These are phyloP conservation scores for Muscicapa striata DNA, from an alignment of 2,797 vertebrate species.

Conservation along the genomic window DNA sequence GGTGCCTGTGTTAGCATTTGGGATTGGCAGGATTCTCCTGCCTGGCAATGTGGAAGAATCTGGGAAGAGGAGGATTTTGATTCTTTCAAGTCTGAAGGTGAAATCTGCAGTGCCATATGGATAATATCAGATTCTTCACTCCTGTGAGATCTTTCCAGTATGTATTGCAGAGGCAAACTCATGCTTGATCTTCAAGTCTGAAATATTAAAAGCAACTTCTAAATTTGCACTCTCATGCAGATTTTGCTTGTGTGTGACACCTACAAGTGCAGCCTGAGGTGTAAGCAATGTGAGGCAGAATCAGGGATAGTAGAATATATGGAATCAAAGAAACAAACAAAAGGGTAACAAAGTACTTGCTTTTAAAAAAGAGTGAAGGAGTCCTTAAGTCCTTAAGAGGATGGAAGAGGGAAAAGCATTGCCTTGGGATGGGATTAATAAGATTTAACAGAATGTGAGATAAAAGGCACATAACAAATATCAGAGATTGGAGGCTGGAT, in stretches of 20 bases:
- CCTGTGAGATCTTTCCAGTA: slow-evolving; percentile 3
- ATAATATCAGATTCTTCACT: slow-evolving; percentile 33
- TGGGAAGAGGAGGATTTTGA: slow-evolving; percentile 1
- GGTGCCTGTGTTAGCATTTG: slow-evolving; percentile 4
- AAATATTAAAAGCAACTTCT: slow-evolving; percentile 1
- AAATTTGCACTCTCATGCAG: background rate
- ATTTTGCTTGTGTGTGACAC: background rate
- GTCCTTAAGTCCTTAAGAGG: background rate
- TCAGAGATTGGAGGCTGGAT: background rate
- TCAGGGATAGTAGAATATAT: background rate
- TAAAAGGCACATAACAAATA: background rate
- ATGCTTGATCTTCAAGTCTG: slow-evolving; percentile 3
- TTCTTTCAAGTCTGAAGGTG: slow-evolving; percentile 47
- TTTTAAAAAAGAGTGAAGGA: too few relatives aligned
- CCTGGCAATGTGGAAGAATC: background rate
- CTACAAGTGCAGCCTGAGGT: background rate
- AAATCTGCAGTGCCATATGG: slow-evolving; percentile 62
- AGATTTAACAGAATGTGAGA: background rate
- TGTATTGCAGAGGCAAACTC: background rate
- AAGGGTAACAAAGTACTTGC: background rate
- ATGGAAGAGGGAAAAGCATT: background rate
- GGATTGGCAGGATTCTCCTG: slow-evolving; percentile 28
- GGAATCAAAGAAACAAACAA: background rate
- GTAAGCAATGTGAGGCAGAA: background rate
- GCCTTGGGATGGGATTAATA: background rate